Evolutionary conservation across 2,113 vertebrate genomes (phyloP), one percentile per base, ranked within the genome.

Genomic region (Podarcis muralis): DNA sequence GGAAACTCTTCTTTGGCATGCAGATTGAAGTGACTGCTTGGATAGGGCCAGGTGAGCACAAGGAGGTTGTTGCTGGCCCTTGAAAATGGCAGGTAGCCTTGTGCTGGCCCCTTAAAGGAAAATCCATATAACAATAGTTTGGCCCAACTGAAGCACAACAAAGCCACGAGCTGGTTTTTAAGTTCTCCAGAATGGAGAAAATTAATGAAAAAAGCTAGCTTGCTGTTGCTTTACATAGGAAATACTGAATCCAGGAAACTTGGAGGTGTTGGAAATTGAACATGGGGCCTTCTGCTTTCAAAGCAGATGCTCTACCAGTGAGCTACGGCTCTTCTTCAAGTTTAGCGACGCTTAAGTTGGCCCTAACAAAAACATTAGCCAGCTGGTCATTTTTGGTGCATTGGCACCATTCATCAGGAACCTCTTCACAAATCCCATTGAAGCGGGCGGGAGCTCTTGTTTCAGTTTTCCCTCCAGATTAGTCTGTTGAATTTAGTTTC

Each of bases 1-100:
- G 98, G 89, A 99, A 99, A 90, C 98, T 99, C 65, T 99, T 99
- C 97, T 99, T 99, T 93, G 99, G 99, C 93, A 99, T 99, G 99
- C 99, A 99, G 95, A 99, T 99, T 66, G 99, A 99, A 89, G 99
- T 99, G 85, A 99, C 98, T 0, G 98, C 98, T 25, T 99, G 99
- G 99, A 98, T 98, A 94, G 99, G 99, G 83, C 99, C 98, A 85
- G 99, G 99, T 99, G 96, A 94, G 96, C 27, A 1, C 81, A 69
- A 65, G 7, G n/a, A 1, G 71, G 40, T 53, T 53, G 48, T 27
- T 27, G 35, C 13, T 48, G 16, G 25, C 25, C 5, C 25, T 78
- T 11, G 4, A 13, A 30, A 23, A 9, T 40, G 66, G 66, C 66
- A 68, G 25, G 25, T 25, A 30, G 66, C 66, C 23, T 6, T 9